Base-by-base conservation (phyloP, 92 coral and sea anemone genomes). In the Palythoa heliodiscus region DNA sequence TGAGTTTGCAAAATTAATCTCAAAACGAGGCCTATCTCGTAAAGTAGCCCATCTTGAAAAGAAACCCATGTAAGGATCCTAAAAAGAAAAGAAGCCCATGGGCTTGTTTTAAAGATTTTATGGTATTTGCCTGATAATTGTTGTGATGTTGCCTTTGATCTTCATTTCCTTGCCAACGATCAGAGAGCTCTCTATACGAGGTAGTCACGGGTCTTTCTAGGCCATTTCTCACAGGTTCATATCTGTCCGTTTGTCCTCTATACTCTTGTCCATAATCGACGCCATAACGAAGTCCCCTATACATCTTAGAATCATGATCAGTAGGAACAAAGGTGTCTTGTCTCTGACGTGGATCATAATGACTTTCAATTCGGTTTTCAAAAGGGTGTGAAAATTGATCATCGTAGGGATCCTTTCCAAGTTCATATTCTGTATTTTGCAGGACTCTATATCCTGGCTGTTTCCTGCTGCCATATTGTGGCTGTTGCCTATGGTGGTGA, bases 301-400 rank as follows among this genome's bases (percentile, higher is more conserved):
- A 80, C 19, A 86, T 69, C 75, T 68, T 87, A 20, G 86, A 85
- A 23, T 89, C 80, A 47, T 87, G 85, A 52, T 82, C 92, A 70
- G 83, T 76, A 64, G 92, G 90, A 14, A 76, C 67, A 1, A 43
- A 43, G 16, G 58, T 14, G 54, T 22, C 70, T 5, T 25, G 40
- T 8, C 29, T 57, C 40, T 13, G 13, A 60, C 60, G 52, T 43
- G 15, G 29, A 40, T 10, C 7, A 47, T 14, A 66, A 66, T 55
- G 19, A 55, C 61, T 3, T 55, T 16, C 61, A 2, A 55, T 24
- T 17, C 14, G 38, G 23, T 15, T 19, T 63, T 47, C 71, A 15
- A 22, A 9, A 9, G 37, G 71, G 71, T 61, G 37, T 78, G 50
- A 70, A 20, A 60, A 54, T 48, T 48, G 84, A 8, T 25, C 47